A percentile compares a stretch with the other conserved stretches of the same genome.
phyloP scores from a whole-genome alignment of 2,113 vertebrate species.

The Labeo rohita region DNA sequence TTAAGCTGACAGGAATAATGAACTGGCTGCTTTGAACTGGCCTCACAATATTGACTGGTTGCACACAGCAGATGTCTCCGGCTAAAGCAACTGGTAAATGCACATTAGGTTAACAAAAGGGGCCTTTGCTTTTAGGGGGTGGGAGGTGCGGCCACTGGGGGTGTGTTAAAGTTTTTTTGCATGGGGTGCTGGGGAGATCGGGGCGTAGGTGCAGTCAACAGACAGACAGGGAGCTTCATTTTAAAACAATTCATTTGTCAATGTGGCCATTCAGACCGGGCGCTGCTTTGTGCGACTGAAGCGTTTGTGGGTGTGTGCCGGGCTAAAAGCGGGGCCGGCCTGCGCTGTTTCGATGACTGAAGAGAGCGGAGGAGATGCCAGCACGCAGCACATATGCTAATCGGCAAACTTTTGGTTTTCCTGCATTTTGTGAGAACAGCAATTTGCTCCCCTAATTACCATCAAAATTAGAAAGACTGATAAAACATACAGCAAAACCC shows the following conservation, averaged over 20 bases:
- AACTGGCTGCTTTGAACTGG: constrained; percentile 95
- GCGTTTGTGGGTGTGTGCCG: constrained; percentile 22
- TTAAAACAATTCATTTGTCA: constrained; percentile 63
- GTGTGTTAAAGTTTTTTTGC: constrained; percentile 60
- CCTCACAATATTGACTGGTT: constrained; percentile 96
- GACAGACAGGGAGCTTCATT: constrained; percentile 60
- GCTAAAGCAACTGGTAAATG: constrained; percentile 83
- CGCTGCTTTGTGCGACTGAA: constrained; percentile 47
- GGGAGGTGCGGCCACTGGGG: constrained; percentile 67
- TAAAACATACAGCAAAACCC: background rate
- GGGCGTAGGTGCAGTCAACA: constrained; percentile 70
- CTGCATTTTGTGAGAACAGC: background rate
- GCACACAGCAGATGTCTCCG: constrained; percentile 94
- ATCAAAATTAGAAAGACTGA: constrained; percentile 16
- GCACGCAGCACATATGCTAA: constrained; percentile 8
- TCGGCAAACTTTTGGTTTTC: background rate
- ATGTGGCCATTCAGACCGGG: constrained; percentile 39
- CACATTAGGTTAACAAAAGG: constrained; percentile 83
- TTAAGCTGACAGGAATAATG: constrained; percentile 97
- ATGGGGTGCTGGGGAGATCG: constrained; percentile 43
- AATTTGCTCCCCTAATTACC: constrained; percentile 29
- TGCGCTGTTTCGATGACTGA: constrained; percentile 21
- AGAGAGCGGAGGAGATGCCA: background rate
- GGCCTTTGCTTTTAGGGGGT: constrained; percentile 68
- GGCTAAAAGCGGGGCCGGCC: background rate